Base-by-base conservation (phyloP, 2,113 vertebrate species). In the Aldabrachelys gigantea region DNA sequence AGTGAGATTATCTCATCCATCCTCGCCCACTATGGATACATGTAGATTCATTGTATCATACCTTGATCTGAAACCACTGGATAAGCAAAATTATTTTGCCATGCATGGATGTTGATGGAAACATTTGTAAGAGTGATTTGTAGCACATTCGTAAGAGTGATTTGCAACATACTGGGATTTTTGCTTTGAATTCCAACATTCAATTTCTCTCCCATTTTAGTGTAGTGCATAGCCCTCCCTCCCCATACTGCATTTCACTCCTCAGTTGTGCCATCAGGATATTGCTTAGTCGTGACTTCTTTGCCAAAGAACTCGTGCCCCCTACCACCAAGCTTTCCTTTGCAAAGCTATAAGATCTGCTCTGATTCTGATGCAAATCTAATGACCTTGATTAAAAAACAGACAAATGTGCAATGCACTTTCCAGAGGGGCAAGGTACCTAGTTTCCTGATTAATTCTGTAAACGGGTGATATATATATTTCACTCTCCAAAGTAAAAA, bases 281-380 rank as follows among this genome's bases (percentile, higher is more conserved):
- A 82, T 94, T 96, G 97, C 97, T 94, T 94, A 95, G 92, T 95
- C 93, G 72, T 93, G 90, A 87, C 85, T 92, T 62, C 47, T 81
- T 89, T 95, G 80, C 94, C 94, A 90, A 93, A 95, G 89, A 96
- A 96, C 91, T 94, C 88, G n/a, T 38, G 94, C 56, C 93, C 83
- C 86, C 49, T 90, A 82, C 82, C 89, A 88, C 90, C 91, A 80
- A 2, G 82, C 94, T 94, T 92, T 94, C 62, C 69, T 56, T 82
- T 72, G 89, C 91, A 95, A 96, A 95, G 44, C 65, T 81, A 1
- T 75, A 88, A 81, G 81, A 65, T 82, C 80, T 89, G 14, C 91
- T 87, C 62, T 94, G 94, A 91, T 82, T 88, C 53, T 44, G 57
- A 6, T 57, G 84, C 44, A 88, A 91, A 86, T 57, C 29, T 52